Base-by-base conservation (phyloP, 2,888 invertebrate genomes). In the Aphidoletes aphidimyza region DNA sequence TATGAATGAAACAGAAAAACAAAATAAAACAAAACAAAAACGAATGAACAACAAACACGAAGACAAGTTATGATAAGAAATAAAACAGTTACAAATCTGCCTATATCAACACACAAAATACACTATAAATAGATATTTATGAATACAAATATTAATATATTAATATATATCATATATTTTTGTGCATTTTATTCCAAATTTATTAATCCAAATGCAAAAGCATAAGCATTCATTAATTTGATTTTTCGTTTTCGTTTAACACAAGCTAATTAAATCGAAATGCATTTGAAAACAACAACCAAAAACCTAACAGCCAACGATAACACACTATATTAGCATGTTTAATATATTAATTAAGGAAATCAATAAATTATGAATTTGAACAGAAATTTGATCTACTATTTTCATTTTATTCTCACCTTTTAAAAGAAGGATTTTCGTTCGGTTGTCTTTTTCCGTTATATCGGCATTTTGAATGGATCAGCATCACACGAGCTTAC, bases 51-150 rank as follows among this genome's bases (percentile, higher is more conserved):
- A n/a, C n/a, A n/a, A n/a, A n/a, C n/a, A n/a, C n/a, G n/a, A n/a
- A n/a, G n/a, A n/a, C n/a, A 42, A 9, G 30, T 30, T 69, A 30
- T 69, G 69, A 54, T 54, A 26, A 22, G 34, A 69, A n/a, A n/a
- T n/a, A n/a, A n/a, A n/a, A 69, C 14, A 69, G 34, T 69, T 69
- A 14, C 6, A 69, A 69, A 69, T 69, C 69, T 69, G 69, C 69
- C 69, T 69, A 69, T 69, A 69, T 69, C 30, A 69, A 54, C 9
- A 54, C 26, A 54, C 2, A 54, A n/a, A 54, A 54, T 54, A 54
- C 22, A 54, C 54, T 54, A 54, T n/a, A n/a, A n/a, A 54, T 6
- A 54, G 54, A 54, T 54, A 42, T 42, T n/a, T 3, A 54, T 14
- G 22, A 47, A 47, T 47, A 47, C 3, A 47, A 17, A 47, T 47